Conservation (phyloP, 2,113 vertebrate genomes). For the Blennius ocellaris region DNA sequence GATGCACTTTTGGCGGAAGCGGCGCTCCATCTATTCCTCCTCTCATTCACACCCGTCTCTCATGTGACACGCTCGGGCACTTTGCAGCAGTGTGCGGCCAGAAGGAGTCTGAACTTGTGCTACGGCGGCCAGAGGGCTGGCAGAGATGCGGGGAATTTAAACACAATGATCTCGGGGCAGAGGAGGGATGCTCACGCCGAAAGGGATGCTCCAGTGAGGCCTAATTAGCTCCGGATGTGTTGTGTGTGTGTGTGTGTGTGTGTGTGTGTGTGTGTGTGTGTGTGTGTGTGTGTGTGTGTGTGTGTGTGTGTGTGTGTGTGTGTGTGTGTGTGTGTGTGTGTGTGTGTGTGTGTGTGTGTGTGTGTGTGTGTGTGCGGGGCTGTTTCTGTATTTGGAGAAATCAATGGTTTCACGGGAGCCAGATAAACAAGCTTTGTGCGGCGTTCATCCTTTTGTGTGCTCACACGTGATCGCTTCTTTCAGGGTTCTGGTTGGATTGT, state of each 20-base stretch:
- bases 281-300: too few species aligned
- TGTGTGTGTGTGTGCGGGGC: too few species aligned
- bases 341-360: too few species aligned
- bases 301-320: too few species aligned
- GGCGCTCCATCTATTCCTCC: conserved; percentile 38
- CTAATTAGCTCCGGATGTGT: conserved; percentile 36
- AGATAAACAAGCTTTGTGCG: conserved; percentile 7
- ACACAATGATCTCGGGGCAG: conserved; percentile 13
- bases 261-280: too few species aligned
- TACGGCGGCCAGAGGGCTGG: conserved; percentile 6
- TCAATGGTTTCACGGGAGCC: conserved; percentile 23
- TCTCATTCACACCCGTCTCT: conserved; percentile 61
- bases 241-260: too few species aligned
- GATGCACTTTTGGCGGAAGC: conserved; percentile 56
- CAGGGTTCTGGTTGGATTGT: not conserved
- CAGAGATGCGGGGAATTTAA: conserved; percentile 27
- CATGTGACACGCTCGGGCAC: conserved; percentile 33
- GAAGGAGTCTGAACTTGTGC: conserved; percentile 35
- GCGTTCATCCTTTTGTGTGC: not conserved
- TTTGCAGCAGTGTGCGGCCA: conserved; percentile 14
- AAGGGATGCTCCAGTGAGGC: conserved; percentile 28
- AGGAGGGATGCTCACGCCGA: conserved; percentile 1
- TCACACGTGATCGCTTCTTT: not conserved
- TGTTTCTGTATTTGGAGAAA: conserved; percentile 35
- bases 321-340: too few species aligned